These are phyloP conservation scores for Microctenopoma stevenorrisi DNA, from an alignment of 2,797 vertebrate genomes.

Conservation along the genomic window DNA sequence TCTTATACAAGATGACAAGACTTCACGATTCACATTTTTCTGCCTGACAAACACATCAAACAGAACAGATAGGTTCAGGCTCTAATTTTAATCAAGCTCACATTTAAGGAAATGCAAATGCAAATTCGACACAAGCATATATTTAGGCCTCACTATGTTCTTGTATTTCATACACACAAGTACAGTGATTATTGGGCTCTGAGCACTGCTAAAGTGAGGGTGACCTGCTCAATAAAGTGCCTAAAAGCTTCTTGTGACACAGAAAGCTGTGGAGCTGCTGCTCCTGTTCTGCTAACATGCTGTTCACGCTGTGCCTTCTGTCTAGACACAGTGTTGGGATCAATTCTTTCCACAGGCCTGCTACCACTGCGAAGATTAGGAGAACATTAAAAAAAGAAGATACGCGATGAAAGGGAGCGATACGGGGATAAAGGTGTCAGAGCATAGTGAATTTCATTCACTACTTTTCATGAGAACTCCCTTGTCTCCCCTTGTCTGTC, in stretches of 20 bases:
- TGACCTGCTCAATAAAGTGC: background rate
- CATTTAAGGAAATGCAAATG: too few relatives aligned
- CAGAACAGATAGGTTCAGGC: background rate
- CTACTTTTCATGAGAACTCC: constrained; percentile 35
- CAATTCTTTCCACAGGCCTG: constrained; percentile 28
- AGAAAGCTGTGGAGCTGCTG: background rate
- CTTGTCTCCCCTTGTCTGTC: constrained; percentile 16
- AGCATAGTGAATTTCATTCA: constrained; percentile 56
- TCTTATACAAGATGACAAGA: constrained; percentile 8
- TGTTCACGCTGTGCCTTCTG: background rate
- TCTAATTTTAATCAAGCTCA: background rate
- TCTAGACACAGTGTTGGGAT: constrained; percentile 14
- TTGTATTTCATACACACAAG: too few relatives aligned
- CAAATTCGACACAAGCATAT: too few relatives aligned
- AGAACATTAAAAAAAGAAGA: constrained; percentile 36
- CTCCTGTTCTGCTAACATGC: background rate
- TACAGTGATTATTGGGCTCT: background rate
- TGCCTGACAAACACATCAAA: background rate
- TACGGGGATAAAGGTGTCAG: constrained; percentile 16
- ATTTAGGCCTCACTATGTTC: too few relatives aligned
- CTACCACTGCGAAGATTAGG: constrained; percentile 26
- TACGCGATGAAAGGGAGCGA: constrained; percentile 42
- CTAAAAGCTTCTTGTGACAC: background rate
- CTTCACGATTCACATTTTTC: background rate
- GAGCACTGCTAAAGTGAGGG: background rate